Evolutionary conservation across 2,113 vertebrate genomes (phyloP), one percentile per base, ranked within the genome.

Genomic region (Chamaetylas fuelleborni): DNA sequence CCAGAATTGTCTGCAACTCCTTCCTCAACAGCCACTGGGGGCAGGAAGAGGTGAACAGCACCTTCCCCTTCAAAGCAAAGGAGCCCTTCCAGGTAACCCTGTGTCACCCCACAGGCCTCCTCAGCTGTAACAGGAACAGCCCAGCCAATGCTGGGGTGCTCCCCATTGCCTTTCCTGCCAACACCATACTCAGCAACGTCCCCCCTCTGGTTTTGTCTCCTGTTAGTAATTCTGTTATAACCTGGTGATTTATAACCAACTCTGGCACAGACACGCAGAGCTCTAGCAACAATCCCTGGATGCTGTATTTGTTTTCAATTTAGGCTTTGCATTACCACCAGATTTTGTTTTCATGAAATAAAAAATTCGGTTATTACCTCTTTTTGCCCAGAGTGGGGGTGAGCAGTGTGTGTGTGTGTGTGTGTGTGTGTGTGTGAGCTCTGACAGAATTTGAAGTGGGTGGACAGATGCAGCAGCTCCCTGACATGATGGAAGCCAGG

Each of bases 61-160:
- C 88, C 81, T 98, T 98, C 9, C 98, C 98, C 2, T 96, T 98
- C 16, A 57, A 57, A 60, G 95, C 93, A 19, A 97, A 98, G 58
- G 97, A 98, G 76, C 98, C 98, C 6, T 99, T 98, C 56, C 97
- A 98, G 98, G 98, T 98, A 97, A 95, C 11, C 7, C 31, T 60
- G 20, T 20, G 42, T 10, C 45, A 45, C 24, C 12, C 20, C 36
- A 18, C 0, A 1, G 31, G 14, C 54, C 0, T 38, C 26, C 40
- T 58, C 2, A 5, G 62, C 16, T 81, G 64, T 58, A 38, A 69
- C 15, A 82, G 48, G 50, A 70, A 5, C 45, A 29, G 87, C 28
- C 9, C 47, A 81, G 56, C 1, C 47, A 43, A 15, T 17, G 47
- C 0, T 25, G 25, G n/a, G 14, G 22, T 31, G 34, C 8, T 72